Base-by-base conservation (phyloP, 1,140 invertebrate genomes). In the Heliconius nattereri region DNA sequence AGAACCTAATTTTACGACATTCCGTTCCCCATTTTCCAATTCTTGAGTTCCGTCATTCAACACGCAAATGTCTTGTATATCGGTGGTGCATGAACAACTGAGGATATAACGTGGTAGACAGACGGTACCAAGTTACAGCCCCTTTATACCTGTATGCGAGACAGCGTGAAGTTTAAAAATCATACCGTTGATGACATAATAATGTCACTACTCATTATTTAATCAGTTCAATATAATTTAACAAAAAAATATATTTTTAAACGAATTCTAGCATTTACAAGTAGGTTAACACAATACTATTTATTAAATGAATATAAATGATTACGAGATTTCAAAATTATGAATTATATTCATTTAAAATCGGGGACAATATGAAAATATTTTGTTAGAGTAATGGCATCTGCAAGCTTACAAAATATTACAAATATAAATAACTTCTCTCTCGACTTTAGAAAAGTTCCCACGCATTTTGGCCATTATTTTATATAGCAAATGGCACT, bases 231-330 rank as follows among this genome's bases (percentile, higher is more conserved):
- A n/a, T 6, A 29, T 0, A 23, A 66, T 29, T 66, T 66, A 23
- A 6, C 11, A 0, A 29, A 23, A 26, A 26, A 66, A 57, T 0
- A 26, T 7, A 13, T 26, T 13, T 13, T 26, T 0, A 60, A 66
- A 66, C 16, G 7, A 26, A 66, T 26, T 26, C 26, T 29, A 66
- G 26, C 60, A 29, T 66, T 66, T 26, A 66, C 60, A 66, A 66
- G 60, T 66, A 66, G 60, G 60, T 66, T 29, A 66, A 66, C 60
- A 66, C 26, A 66, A 66, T 9, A 66, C 3, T 9, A 66, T 66
- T 66, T 66, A 66, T 26, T 66, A 66, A 66, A 66, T 66, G 3
- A 26, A 66, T 26, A 29, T 66, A 26, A 26, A 66, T 26, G 23
- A 26, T 66, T 11, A 26, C 11, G 13, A 45, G 40, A 26, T 66